These are phyloP conservation scores for Neosilurus hyrtlii DNA, from an alignment of 2,797 vertebrate genomes.

Conservation along the genomic window DNA sequence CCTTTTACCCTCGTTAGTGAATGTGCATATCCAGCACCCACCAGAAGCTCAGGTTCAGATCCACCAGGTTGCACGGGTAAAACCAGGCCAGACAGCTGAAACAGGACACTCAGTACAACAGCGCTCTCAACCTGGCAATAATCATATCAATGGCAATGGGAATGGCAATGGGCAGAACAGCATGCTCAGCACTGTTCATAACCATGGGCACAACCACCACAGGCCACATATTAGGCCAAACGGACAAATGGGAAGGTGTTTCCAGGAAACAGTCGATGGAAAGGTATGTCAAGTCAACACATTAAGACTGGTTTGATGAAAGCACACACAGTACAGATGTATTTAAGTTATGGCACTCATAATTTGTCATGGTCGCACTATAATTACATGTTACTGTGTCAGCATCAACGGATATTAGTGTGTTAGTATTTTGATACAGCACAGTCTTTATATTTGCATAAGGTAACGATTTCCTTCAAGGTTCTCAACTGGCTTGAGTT, in stretches of 20 bases:
- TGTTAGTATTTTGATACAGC: slow-evolving; percentile 8
- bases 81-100: slow-evolving; percentile 74
- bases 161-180: slow-evolving; percentile 49
- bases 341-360: not conserved
- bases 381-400: slow-evolving; percentile 2
- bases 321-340: not conserved
- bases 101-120: slow-evolving; percentile 79
- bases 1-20: slow-evolving; percentile 88
- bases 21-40: slow-evolving; percentile 90
- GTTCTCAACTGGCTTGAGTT: slow-evolving; percentile 23
- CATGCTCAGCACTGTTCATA: slow-evolving; percentile 52
- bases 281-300: slow-evolving; percentile 74
- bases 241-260: slow-evolving; percentile 83
- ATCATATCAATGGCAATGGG: slow-evolving; percentile 62
- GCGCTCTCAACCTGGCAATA: slow-evolving; percentile 69
- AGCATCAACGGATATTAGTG: not conserved
- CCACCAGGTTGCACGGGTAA: slow-evolving; percentile 91
- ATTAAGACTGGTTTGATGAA: not conserved
- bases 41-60: slow-evolving; percentile 87
- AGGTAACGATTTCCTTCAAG: slow-evolving; percentile 23
- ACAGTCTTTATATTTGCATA: slow-evolving; percentile 29
- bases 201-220: slow-evolving; percentile 46
- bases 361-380: not conserved
- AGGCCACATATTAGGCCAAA: slow-evolving; percentile 58
- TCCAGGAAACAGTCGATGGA: slow-evolving; percentile 82